These are phyloP conservation scores for Psittacula derbiana DNA, from an alignment of 2,797 vertebrate genomes.

Conservation along the genomic window DNA sequence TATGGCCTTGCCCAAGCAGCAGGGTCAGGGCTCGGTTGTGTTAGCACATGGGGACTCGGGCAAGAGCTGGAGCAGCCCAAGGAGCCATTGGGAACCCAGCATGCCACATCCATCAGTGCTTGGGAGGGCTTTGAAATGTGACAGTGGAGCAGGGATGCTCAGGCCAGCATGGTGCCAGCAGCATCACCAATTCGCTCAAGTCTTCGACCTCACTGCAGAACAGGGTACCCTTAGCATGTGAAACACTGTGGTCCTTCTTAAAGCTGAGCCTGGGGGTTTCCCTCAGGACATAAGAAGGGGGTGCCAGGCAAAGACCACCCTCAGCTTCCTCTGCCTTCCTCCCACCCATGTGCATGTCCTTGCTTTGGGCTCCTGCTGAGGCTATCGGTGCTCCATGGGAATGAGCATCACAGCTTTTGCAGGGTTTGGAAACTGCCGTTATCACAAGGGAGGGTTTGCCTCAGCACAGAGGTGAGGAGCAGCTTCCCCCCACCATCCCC, in stretches of 20 bases:
- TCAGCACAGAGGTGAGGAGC: background rate
- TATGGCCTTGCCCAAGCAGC: background rate
- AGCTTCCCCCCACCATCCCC: background rate
- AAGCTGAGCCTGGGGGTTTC: background rate
- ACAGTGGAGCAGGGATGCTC: background rate
- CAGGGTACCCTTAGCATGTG: rapidly evolving
- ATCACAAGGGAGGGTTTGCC: background rate
- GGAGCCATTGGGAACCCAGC: background rate
- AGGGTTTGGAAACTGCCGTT: conserved; percentile 37
- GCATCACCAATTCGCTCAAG: background rate
- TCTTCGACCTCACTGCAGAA: background rate
- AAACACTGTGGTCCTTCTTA: background rate
- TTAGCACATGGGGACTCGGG: background rate
- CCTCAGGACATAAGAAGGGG: background rate
- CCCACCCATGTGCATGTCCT: background rate
- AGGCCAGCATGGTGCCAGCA: rapidly evolving
- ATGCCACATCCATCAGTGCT: rapidly evolving
- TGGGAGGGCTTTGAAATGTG: background rate
- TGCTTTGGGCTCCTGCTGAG: background rate
- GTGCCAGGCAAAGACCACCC: background rate
- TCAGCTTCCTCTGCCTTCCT: background rate
- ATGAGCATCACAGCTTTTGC: background rate
- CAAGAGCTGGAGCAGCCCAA: background rate
- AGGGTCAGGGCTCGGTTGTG: background rate
- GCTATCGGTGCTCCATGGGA: background rate